These are phyloP conservation scores for Tamias sibiricus DNA, from an alignment of 2,113 vertebrate genomes.

Conservation along the genomic window DNA sequence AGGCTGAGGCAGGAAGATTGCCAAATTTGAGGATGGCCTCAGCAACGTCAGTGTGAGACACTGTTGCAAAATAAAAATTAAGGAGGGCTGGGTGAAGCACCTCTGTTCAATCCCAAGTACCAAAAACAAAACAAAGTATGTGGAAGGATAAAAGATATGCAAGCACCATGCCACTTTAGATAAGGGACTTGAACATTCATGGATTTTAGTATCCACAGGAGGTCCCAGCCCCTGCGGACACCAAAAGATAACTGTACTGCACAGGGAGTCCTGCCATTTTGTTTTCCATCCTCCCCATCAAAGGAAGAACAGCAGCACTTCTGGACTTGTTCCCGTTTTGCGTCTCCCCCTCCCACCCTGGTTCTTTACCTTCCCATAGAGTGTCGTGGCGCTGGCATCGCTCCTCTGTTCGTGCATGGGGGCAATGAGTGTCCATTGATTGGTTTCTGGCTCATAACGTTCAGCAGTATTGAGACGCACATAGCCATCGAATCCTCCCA, in stretches of 20 bases:
- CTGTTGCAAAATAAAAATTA: not conserved
- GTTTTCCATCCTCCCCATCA: not conserved
- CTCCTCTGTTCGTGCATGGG: conserved; percentile 91
- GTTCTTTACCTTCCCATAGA: conserved; percentile 87
- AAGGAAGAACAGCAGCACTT: not conserved
- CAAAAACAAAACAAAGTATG: not conserved
- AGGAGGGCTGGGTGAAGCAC: not conserved
- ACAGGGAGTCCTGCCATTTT: not conserved
- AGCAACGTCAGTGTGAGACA: too few relatives aligned
- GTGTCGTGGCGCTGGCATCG: conserved; percentile 87
- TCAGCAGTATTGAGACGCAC: conserved; percentile 89
- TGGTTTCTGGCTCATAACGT: conserved; percentile 87
- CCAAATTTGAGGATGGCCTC: too few relatives aligned
- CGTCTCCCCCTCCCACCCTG: rapidly evolving
- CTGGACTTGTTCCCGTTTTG: not conserved
- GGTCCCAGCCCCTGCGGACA: not conserved
- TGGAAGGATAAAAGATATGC: too few relatives aligned
- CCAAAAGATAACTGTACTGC: not conserved
- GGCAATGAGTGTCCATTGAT: conserved; percentile 90
- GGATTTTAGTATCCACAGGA: not conserved
- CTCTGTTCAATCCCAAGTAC: not conserved
- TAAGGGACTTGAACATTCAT: not conserved
- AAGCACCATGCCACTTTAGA: not conserved
- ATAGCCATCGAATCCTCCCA: conserved; percentile 92
- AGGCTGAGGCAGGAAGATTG: not conserved